phyloP scores from a whole-genome alignment of 2,888 invertebrate genomes.

The Amphipyra tragopoginis region DNA sequence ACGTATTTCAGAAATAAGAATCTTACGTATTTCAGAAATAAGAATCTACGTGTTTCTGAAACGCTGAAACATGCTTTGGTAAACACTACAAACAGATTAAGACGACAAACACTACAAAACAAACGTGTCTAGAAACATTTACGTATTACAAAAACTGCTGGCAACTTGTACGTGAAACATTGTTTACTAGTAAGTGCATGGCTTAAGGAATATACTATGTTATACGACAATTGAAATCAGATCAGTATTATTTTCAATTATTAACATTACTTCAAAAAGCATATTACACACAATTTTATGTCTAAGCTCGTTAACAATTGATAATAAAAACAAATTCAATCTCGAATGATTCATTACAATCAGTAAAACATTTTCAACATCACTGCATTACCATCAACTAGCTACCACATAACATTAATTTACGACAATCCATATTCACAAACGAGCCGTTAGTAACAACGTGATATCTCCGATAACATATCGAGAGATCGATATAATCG shows the following conservation, averaged over 20 bases:
- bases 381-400: constrained; percentile 17
- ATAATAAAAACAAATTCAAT: neutral
- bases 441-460: constrained; percentile 32
- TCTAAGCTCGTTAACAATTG: neutral
- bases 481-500: constrained; percentile 42
- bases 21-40: too few relatives aligned
- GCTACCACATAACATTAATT: constrained; percentile 33
- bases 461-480: constrained; percentile 37
- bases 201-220: neutral
- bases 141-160: too few relatives aligned
- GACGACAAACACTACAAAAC: too few relatives aligned
- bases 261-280: neutral
- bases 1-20: too few relatives aligned
- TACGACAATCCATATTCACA: constrained; percentile 33
- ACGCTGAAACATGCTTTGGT: too few relatives aligned
- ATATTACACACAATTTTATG: too few relatives aligned
- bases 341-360: neutral
- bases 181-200: too few relatives aligned
- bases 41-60: too few relatives aligned
- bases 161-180: too few relatives aligned
- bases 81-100: too few relatives aligned
- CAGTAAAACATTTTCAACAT: constrained; percentile 27
- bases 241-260: neutral
- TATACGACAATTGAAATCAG: neutral
- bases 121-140: too few relatives aligned